Conservation (phyloP, 2,113 vertebrate species). For the Bufo bufo region DNA sequence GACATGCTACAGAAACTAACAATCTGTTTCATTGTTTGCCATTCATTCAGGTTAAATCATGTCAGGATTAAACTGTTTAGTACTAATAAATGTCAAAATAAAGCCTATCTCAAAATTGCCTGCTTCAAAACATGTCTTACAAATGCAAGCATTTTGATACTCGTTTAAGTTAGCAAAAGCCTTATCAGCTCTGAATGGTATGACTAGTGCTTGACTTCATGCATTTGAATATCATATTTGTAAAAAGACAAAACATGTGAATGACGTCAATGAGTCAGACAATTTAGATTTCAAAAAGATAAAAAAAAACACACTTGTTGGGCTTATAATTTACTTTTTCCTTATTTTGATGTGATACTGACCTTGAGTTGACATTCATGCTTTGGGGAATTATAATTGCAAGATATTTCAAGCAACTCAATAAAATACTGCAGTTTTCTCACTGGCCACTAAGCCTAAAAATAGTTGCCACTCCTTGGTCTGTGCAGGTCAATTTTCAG, state of each 20-base stretch:
- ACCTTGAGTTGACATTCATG: too few relatives aligned
- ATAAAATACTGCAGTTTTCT: too few relatives aligned
- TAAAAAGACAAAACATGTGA: not conserved
- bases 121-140: not conserved
- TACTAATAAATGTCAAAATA: conserved; percentile 9
- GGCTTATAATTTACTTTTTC: too few relatives aligned
- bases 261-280: not conserved
- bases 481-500: too few relatives aligned
- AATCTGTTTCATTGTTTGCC: not conserved
- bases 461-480: too few relatives aligned
- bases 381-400: too few relatives aligned
- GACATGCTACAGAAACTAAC: not conserved
- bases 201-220: not conserved
- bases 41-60: conserved; percentile 14
- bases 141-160: not conserved
- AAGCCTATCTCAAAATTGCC: conserved; percentile 2
- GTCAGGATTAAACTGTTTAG: conserved; percentile 1
- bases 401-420: too few relatives aligned
- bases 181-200: not conserved
- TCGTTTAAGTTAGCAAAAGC: conserved; percentile 15
- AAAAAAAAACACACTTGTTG: too few relatives aligned
- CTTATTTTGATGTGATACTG: too few relatives aligned
- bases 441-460: too few relatives aligned
- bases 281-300: not conserved
- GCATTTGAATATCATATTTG: not conserved